These are phyloP conservation scores for Triplophysa bombifrons DNA, from an alignment of 2,797 vertebrate genomes.

Conservation along the genomic window DNA sequence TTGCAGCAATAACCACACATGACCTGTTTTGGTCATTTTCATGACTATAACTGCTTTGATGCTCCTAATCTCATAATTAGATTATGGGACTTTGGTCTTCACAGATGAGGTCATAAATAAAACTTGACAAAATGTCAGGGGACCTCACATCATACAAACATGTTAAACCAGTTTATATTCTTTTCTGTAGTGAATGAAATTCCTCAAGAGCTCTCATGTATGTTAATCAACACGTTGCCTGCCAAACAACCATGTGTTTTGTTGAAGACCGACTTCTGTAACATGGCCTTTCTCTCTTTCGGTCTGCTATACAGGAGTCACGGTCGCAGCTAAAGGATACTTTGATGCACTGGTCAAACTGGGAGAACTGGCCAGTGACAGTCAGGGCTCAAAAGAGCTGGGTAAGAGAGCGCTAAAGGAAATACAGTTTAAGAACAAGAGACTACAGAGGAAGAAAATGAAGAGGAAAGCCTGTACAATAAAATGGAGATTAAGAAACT, in stretches of 20 bases:
- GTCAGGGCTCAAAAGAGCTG: conserved; percentile 86
- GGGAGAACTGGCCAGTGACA: conserved; percentile 84
- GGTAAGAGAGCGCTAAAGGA: conserved; percentile 70
- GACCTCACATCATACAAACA: no score
- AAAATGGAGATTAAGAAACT: conserved; percentile 66
- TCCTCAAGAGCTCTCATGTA: not conserved
- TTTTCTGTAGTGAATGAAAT: not conserved
- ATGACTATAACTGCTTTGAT: no score
- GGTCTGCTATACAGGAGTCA: conserved; percentile 73
- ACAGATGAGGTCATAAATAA: no score
- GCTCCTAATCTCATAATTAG: no score
- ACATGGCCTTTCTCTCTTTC: not conserved
- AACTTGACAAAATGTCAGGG: no score
- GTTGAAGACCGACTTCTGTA: not conserved
- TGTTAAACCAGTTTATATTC: no score
- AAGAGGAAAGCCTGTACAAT: conserved; percentile 44
- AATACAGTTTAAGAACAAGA: conserved; percentile 31
- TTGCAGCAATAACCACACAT: no score
- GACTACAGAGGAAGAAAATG: conserved; percentile 58
- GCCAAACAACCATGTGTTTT: not conserved
- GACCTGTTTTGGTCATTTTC: no score
- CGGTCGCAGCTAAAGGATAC: conserved; percentile 85
- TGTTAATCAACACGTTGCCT: not conserved
- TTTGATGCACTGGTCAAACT: conserved; percentile 86
- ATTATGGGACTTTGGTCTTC: no score